Evolutionary conservation across 2,797 vertebrate species (phyloP).

Genomic region (Anas bernieri): DNA sequence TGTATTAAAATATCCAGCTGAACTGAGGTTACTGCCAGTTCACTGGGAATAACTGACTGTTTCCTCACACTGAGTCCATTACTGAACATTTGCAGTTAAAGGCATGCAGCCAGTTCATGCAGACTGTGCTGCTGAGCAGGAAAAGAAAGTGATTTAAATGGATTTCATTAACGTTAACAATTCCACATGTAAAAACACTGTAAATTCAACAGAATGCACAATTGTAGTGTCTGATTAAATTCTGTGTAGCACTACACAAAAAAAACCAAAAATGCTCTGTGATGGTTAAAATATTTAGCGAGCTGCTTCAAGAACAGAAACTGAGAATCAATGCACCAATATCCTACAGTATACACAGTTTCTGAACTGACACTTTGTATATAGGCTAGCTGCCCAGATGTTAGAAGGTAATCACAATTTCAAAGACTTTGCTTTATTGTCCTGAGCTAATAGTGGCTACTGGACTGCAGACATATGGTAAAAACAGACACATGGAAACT

Average conservation of each 20-base stretch:
- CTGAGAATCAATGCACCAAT: not conserved
- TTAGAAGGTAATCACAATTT: not conserved
- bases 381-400: not conserved
- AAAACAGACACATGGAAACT: not conserved
- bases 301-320: not conserved
- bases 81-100: not conserved
- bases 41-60: rapidly evolving
- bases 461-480: not conserved
- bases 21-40: not conserved
- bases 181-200: not conserved
- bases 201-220: not conserved
- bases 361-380: not conserved
- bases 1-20: not conserved
- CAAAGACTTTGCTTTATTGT: not conserved
- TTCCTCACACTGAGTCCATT: rapidly evolving
- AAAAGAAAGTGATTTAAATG: not conserved
- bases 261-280: not conserved
- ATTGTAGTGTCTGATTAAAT: not conserved
- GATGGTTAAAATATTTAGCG: not conserved
- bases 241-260: not conserved
- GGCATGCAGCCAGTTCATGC: not conserved
- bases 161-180: slow-evolving; percentile 1
- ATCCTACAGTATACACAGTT: not conserved
- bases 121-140: not conserved
- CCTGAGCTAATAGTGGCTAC: not conserved